These are phyloP conservation scores for Setipinna tenuifilis DNA, from an alignment of 2,797 vertebrate species.

Conservation along the genomic window DNA sequence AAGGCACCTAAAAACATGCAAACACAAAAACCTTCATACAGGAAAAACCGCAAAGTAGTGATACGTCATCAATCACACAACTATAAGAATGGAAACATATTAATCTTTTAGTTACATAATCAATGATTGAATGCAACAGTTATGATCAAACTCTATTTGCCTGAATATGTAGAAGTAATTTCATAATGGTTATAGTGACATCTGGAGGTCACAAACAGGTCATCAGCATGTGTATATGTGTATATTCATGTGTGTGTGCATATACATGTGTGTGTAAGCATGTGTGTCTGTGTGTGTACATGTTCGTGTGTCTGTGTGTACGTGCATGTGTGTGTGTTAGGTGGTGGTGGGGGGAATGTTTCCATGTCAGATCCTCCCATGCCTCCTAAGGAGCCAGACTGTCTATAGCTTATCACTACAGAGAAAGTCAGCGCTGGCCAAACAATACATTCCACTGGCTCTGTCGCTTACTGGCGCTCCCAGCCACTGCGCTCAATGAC, in stretches of 20 bases:
- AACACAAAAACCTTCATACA: not conserved
- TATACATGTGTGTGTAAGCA: constrained; percentile 25
- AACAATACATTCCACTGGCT: constrained; percentile 76
- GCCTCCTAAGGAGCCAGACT: constrained; percentile 85
- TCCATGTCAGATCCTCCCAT: constrained; percentile 62
- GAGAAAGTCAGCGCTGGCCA: constrained; percentile 75
- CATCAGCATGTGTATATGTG: not conserved
- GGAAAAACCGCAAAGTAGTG: not conserved
- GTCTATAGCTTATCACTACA: constrained; percentile 85
- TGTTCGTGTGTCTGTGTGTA: constrained; percentile 4
- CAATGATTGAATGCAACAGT: not conserved
- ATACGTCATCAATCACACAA: not conserved
- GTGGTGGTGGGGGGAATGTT: constrained; percentile 6
- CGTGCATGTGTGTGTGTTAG: not conserved
- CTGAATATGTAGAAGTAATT: not conserved
- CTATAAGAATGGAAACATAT: not conserved
- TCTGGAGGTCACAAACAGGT: not conserved
- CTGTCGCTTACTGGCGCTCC: constrained; percentile 67
- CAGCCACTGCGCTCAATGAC: constrained; percentile 62
- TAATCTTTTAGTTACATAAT: not conserved
- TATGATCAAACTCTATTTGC: not conserved
- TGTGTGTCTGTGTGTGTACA: not conserved
- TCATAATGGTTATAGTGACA: not conserved
- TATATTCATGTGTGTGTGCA: constrained; percentile 38
- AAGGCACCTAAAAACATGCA: not conserved